phyloP scores from a whole-genome alignment of 2,113 vertebrate species.

The Fregetta grallaria region DNA sequence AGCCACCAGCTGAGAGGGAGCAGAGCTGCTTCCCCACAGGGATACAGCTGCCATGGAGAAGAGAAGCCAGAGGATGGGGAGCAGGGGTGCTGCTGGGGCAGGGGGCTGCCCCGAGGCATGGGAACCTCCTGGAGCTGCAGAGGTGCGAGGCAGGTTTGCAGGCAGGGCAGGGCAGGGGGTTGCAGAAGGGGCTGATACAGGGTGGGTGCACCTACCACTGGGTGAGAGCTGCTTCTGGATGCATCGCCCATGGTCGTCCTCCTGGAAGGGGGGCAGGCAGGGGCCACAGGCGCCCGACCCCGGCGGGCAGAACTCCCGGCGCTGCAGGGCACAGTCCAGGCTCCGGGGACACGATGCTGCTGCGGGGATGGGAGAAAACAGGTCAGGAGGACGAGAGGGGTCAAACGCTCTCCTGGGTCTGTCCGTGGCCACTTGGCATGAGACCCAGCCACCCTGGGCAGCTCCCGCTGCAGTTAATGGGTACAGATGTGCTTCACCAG shows the following conservation, averaged over 20 bases:
- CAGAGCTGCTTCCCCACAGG: neutral
- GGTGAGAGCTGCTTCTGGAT: constrained; percentile 42
- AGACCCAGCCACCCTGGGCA: accelerated
- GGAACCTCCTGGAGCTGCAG: neutral
- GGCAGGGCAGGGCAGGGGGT: neutral
- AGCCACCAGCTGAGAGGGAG: neutral
- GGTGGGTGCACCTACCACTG: constrained; percentile 22
- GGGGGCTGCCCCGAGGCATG: neutral
- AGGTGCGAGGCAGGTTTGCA: neutral
- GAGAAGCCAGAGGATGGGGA: neutral
- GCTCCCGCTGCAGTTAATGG: neutral
- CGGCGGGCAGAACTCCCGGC: constrained; percentile 77
- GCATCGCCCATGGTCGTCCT: constrained; percentile 76
- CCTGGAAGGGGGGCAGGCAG: constrained; percentile 81
- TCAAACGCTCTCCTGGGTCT: accelerated
- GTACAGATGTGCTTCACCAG: neutral
- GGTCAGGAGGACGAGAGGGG: neutral
- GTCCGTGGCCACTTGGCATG: neutral
- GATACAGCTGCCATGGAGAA: neutral
- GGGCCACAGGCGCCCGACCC: constrained; percentile 80
- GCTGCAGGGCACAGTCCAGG: constrained; percentile 84
- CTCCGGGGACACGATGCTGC: constrained; percentile 79
- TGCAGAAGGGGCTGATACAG: neutral
- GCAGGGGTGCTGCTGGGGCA: no score
- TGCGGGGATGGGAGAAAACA: constrained; percentile 33